Conservation (phyloP, 2,113 vertebrate species). For the Marmota flaviventris region DNA sequence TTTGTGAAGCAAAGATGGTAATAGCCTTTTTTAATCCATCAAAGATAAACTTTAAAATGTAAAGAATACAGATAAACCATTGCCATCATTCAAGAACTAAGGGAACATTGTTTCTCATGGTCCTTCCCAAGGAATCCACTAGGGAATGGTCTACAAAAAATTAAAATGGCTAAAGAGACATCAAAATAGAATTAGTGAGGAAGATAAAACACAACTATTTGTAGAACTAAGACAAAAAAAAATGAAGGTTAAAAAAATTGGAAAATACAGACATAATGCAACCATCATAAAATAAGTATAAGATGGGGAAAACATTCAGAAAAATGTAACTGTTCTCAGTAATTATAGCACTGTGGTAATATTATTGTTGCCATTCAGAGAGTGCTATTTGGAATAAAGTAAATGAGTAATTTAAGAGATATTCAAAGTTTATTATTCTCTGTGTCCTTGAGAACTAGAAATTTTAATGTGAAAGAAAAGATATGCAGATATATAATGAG, state of each 20-base stretch:
- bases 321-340: neutral
- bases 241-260: neutral
- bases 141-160: neutral
- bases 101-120: neutral
- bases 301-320: neutral
- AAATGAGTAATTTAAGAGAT: neutral
- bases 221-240: neutral
- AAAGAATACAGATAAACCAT: neutral
- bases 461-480: neutral
- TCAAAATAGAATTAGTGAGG: neutral
- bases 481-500: neutral
- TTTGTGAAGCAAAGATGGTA: neutral
- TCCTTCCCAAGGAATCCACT: neutral
- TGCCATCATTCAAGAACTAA: neutral
- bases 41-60: neutral
- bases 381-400: neutral
- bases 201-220: neutral
- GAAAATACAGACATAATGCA: neutral
- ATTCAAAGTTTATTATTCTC: neutral
- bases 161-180: neutral
- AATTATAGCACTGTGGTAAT: neutral
- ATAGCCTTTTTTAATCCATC: neutral
- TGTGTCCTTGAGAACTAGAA: neutral
- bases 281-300: neutral
- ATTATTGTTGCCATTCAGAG: neutral